These are phyloP conservation scores for Erithacus rubecula DNA, from an alignment of 2,797 vertebrate species.

Conservation along the genomic window DNA sequence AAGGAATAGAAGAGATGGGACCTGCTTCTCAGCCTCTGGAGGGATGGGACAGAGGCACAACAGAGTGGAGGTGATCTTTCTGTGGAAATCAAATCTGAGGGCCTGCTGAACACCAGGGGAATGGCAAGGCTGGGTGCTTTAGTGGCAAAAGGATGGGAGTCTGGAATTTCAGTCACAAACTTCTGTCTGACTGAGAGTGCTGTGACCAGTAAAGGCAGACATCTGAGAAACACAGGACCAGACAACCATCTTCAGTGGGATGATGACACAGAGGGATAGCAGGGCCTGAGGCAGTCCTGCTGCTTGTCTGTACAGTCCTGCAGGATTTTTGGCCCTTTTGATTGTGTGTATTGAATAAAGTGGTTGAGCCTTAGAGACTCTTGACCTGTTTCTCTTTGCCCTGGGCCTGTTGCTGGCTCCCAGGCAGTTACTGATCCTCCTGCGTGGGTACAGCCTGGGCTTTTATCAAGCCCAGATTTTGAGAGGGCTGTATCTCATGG, in stretches of 20 bases:
- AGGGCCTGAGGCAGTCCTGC: neutral
- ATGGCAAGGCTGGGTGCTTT: neutral
- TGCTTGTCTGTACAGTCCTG: neutral
- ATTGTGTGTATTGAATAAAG: neutral
- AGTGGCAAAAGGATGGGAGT: neutral
- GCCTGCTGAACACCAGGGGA: neutral
- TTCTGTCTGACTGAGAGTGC: neutral
- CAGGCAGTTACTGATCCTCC: neutral
- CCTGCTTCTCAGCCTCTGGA: neutral
- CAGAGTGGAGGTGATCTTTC: neutral
- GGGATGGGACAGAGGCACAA: neutral
- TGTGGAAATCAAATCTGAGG: rapidly evolving
- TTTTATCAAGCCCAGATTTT: neutral
- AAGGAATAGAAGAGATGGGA: neutral
- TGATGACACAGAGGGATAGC: neutral
- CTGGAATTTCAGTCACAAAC: neutral
- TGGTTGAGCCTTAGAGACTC: neutral
- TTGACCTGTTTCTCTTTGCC: neutral
- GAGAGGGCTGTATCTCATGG: neutral
- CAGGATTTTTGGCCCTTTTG: neutral
- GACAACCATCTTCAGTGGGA: neutral
- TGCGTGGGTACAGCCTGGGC: neutral
- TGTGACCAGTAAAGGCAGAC: neutral
- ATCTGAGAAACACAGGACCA: neutral
- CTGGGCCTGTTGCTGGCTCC: neutral